Base-by-base conservation (phyloP, 2,113 vertebrate genomes). In the Xiphophorus hellerii region DNA sequence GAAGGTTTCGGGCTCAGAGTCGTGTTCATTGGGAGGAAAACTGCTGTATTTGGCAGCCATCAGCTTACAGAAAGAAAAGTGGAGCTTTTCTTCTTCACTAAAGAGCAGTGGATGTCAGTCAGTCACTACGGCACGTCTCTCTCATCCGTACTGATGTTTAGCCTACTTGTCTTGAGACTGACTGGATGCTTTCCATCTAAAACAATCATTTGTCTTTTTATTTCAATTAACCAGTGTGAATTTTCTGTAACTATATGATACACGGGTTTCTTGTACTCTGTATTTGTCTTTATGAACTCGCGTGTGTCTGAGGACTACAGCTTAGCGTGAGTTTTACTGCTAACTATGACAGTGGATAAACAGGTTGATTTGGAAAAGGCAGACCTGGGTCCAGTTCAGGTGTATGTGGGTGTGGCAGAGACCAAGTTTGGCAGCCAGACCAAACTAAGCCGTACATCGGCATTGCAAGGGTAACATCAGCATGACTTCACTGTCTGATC, bases 1-100 rank as follows among this genome's bases (percentile, higher is more conserved):
- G 29, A 78, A 80, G 74, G 82, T 76, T 89, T 88, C 85, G 79
- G 77, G 84, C 86, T 88, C 81, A 83, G 74, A 85, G 77, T 70
- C 35, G 22, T 42, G 81, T 74, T 87, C 77, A 72, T 42, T 65
- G 33, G 51, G 51, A 77, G 77, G 67, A 83, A 77, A 78, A 71
- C 78, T 72, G 84, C 75, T 65, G 71, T 3, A 65, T 73, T 89
- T 88, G 71, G 84, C 85, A 76, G 75, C 60, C 74, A 22, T 14
- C 61, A 60, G 77, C 88, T 65, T 80, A 85, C 67, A 75, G 75
- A 86, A 77, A 88, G 88, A 75, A 73, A 83, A 84, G 77, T 37
- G 80, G 72, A 29, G 79, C 85, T 85, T 88, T 81, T 84, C 81
- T 74, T 72, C 48, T 74, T 83, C 68, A 83, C 73, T 82, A 63